Conservation (phyloP, 92 coral and sea anemone genomes). For the Porites cylindrica region DNA sequence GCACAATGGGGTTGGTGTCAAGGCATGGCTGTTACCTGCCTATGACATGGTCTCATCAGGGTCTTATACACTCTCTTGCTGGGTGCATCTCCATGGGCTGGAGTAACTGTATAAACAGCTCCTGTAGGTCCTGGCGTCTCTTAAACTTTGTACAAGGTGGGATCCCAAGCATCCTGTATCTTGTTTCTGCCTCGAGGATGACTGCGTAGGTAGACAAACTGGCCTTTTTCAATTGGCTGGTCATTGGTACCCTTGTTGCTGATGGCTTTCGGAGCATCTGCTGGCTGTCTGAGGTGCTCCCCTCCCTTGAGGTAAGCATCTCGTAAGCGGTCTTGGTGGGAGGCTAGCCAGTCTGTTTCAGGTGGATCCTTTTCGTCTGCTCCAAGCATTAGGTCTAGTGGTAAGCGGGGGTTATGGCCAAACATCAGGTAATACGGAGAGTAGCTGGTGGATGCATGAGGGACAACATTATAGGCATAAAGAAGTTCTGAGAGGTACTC, state of each 20-base stretch:
- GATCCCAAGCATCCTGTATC: slow-evolving; percentile 69
- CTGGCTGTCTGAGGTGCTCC: slow-evolving; percentile 53
- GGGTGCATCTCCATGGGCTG: not conserved
- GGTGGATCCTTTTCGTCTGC: no score
- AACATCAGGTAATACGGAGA: slow-evolving; percentile 64
- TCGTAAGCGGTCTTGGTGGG: not conserved
- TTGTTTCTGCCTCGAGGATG: slow-evolving; percentile 60
- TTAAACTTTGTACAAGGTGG: slow-evolving; percentile 27
- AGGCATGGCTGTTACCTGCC: not conserved
- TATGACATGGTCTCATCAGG: not conserved
- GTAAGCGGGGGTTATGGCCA: slow-evolving; percentile 54
- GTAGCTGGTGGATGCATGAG: slow-evolving; percentile 70
- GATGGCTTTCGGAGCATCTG: slow-evolving; percentile 42
- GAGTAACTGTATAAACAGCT: slow-evolving; percentile 49
- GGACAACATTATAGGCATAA: slow-evolving; percentile 67
- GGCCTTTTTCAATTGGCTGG: slow-evolving; percentile 46
- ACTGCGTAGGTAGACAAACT: slow-evolving; percentile 60
- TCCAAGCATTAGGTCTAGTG: slow-evolving; percentile 34
- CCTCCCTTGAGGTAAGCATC: slow-evolving; percentile 57
- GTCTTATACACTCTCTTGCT: not conserved
- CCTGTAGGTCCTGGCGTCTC: slow-evolving; percentile 47
- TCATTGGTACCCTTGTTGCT: slow-evolving; percentile 45
- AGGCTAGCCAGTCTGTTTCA: no score
- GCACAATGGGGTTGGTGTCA: not conserved
- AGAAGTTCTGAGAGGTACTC: slow-evolving; percentile 63